These are phyloP conservation scores for Meloidogyne exigua DNA, from an alignment of 1,140 invertebrate species.

Conservation along the genomic window DNA sequence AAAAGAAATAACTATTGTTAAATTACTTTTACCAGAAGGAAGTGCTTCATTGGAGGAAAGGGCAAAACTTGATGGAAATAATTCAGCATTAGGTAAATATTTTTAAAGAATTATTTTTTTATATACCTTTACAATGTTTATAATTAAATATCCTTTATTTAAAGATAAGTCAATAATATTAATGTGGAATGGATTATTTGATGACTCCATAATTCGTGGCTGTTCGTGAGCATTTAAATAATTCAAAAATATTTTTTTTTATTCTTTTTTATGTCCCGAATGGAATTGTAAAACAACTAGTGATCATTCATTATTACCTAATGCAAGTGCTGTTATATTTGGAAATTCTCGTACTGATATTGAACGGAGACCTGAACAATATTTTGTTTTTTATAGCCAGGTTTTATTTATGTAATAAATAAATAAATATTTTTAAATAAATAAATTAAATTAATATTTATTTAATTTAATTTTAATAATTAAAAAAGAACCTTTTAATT, in stretches of 20 bases:
- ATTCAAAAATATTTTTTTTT: background rate
- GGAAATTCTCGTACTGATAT: background rate
- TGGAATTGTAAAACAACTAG: constrained; percentile 56
- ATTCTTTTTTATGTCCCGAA: constrained; percentile 39
- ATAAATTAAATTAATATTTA: background rate
- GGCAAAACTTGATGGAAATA: background rate
- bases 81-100: too few species aligned
- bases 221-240: constrained; percentile 30
- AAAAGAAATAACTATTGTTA: constrained; percentile 8
- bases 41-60: constrained; percentile 12
- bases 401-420: constrained; percentile 8
- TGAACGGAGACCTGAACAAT: constrained; percentile 38
- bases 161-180: constrained; percentile 3
- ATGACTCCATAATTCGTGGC: constrained; percentile 44
- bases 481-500: too few species aligned
- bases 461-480: too few species aligned
- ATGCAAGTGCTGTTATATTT: constrained; percentile 33
- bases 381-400: constrained; percentile 54
- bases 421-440: too few species aligned
- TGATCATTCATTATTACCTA: constrained; percentile 17
- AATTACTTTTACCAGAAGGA: constrained; percentile 12
- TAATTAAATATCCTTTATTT: background rate
- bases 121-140: too few species aligned
- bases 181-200: constrained; percentile 12
- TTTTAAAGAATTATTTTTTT: too few species aligned